These are phyloP conservation scores for Zeus faber DNA, from an alignment of 2,113 vertebrate species.

Conservation along the genomic window DNA sequence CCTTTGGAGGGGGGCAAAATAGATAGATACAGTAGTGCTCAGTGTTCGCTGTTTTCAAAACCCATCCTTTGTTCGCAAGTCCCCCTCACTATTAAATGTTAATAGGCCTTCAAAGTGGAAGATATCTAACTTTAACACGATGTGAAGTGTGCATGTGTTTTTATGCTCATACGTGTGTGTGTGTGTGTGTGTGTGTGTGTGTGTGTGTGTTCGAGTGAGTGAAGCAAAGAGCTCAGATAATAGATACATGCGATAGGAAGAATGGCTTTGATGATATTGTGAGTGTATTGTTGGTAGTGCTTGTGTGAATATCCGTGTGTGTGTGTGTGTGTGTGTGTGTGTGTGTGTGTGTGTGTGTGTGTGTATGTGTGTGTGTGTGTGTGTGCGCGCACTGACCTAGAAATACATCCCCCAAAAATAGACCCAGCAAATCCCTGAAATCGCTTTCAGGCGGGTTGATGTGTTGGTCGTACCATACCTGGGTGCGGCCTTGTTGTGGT, in stretches of 20 bases:
- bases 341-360: constrained; percentile 1
- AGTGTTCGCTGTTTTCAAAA: no score
- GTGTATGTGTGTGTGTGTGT: constrained; percentile 8
- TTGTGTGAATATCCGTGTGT: constrained; percentile 1
- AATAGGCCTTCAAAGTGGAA: constrained; percentile 53
- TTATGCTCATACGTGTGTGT: constrained; percentile 1
- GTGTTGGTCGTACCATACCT: no score
- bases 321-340: neutral
- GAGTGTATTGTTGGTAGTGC: no score
- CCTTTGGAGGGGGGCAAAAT: no score
- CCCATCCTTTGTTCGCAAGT: constrained; percentile 53
- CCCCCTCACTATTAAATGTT: constrained; percentile 64
- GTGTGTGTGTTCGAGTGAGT: constrained; percentile 2
- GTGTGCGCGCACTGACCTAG: neutral
- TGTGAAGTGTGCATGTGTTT: constrained; percentile 9
- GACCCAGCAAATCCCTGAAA: no score
- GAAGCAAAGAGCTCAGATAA: neutral
- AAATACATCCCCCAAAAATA: no score
- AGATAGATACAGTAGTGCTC: neutral
- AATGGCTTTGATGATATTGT: no score
- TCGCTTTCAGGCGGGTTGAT: no score
- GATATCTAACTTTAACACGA: constrained; percentile 43
- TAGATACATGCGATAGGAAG: neutral
- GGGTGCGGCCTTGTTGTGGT: no score
- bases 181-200: constrained; percentile 24